phyloP scores from a whole-genome alignment of 2,113 vertebrate genomes.

The Petaurus breviceps region DNA sequence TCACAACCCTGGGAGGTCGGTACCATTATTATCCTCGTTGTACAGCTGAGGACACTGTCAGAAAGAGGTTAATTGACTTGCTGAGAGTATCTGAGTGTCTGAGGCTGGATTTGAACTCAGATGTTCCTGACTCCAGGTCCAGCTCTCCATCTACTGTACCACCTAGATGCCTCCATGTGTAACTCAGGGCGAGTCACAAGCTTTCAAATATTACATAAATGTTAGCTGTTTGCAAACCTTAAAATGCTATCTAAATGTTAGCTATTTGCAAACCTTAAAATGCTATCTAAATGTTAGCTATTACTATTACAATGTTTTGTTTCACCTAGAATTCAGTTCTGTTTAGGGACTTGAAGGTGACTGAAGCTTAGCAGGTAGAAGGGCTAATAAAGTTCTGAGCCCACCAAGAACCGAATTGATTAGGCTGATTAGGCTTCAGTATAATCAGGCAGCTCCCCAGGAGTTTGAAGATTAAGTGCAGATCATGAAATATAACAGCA shows the following conservation, averaged over 20 bases:
- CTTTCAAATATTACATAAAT: background rate
- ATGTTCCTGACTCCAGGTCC: background rate
- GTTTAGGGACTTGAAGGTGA: background rate
- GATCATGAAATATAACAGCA: background rate
- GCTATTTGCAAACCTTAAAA: background rate
- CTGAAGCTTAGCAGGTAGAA: background rate
- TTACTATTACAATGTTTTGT: background rate
- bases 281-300: background rate
- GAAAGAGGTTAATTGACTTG: background rate
- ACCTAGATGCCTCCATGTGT: background rate
- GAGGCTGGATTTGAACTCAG: background rate
- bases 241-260: background rate
- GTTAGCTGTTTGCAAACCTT: background rate
- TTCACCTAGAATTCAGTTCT: background rate
- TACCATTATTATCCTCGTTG: background rate
- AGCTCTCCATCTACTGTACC: background rate
- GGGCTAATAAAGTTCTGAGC: background rate
- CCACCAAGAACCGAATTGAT: background rate
- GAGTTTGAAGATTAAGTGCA: background rate
- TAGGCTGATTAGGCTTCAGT: background rate
- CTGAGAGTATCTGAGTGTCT: background rate
- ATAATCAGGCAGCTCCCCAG: background rate
- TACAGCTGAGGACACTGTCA: background rate
- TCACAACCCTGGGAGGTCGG: background rate
- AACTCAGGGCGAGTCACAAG: background rate